These are phyloP conservation scores for Oryzias dopingdopingensis DNA, from an alignment of 2,797 vertebrate species.

Conservation along the genomic window DNA sequence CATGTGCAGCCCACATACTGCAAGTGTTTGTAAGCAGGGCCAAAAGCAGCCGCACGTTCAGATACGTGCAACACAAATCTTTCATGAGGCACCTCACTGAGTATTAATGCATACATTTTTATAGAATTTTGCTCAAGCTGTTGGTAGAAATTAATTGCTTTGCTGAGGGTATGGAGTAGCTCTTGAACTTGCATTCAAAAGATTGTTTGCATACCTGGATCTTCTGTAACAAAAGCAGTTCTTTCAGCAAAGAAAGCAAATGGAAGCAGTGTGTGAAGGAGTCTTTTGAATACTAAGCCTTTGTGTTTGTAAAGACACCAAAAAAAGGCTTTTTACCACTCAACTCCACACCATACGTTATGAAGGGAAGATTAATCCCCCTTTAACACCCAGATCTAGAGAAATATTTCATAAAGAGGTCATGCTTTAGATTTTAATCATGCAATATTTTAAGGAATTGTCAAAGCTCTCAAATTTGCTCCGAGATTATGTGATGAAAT, in stretches of 20 bases:
- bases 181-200: conserved; percentile 16
- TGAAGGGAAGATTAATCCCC: not conserved
- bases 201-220: not conserved
- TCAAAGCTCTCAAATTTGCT: not conserved
- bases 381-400: not conserved
- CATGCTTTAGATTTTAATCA: not conserved
- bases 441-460: too few relatives aligned
- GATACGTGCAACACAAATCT: conserved; percentile 18
- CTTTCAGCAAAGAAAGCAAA: not conserved
- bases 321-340: too few relatives aligned
- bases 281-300: too few relatives aligned
- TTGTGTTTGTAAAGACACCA: too few relatives aligned
- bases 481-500: not conserved
- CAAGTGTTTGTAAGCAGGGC: conserved; percentile 21
- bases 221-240: conserved; percentile 4
- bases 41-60: conserved; percentile 15
- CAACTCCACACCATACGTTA: too few relatives aligned
- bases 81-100: conserved; percentile 40
- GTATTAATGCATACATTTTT: conserved; percentile 9
- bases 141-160: conserved; percentile 15
- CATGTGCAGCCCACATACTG: conserved; percentile 48
- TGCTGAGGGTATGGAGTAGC: conserved; percentile 17
- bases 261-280: too few relatives aligned
- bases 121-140: conserved; percentile 16
- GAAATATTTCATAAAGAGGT: not conserved